Base-by-base conservation (phyloP, 2,113 vertebrate species). In the Recurvirostra avosetta region DNA sequence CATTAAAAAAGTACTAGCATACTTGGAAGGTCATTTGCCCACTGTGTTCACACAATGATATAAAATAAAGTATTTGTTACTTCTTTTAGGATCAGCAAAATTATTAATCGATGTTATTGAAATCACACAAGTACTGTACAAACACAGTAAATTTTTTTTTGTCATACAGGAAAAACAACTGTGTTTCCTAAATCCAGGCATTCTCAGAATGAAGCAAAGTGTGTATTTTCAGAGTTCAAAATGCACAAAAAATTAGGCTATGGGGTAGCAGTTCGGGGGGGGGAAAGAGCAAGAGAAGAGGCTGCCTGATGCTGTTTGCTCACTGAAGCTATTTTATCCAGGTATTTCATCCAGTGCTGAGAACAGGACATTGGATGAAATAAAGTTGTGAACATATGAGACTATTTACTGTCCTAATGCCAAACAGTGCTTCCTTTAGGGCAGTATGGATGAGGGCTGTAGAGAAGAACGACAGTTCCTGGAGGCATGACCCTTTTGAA, bases 391-490 rank as follows among this genome's bases (percentile, higher is more conserved):
- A 62, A 91, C 83, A 53, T 83, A 22, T 45, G 82, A 91, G 56
- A 78, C 38, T 11, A 50, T 95, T 95, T 92, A 74, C 50, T 76
- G 80, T 78, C 38, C 15, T 70, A n/a, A 87, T 93, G 70, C 66
- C 61, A 92, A 93, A 49, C 25, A 61, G 38, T 49, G 6, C 75
- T 70, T 88, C 75, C 56, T 93, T 75, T 73, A 89, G 80, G 95
- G 56, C 49, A 88, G 8, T 30, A 9, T 47, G 88, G 89, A 61
- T 93, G 80, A 90, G 77, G 73, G 36, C 73, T 72, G 56, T 71
- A 45, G 68, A 91, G 86, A 90, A 94, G 84, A 96, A 86, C 87
- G 89, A 71, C 86, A 68, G 77, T 86, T 94, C 56, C 88, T 91
- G 55, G 58, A 83, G 86, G 77, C 49, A 68, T 36, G 58, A 61